These are phyloP conservation scores for Coccyzus lansbergi DNA, from an alignment of 2,797 vertebrate species.

Conservation along the genomic window DNA sequence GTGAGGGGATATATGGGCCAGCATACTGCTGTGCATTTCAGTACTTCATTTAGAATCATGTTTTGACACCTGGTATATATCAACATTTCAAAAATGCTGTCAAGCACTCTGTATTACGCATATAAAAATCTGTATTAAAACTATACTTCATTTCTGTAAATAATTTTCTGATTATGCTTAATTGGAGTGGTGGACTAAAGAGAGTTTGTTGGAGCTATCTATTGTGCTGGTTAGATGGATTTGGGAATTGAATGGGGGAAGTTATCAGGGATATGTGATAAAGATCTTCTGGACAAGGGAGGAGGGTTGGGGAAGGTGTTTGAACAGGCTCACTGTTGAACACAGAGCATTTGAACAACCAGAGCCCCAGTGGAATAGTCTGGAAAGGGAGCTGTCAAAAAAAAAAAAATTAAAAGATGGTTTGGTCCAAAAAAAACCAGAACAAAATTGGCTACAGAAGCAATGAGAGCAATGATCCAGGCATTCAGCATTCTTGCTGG, in stretches of 20 bases:
- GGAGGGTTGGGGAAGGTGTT: not conserved
- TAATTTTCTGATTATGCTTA: not conserved
- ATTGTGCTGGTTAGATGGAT: not conserved
- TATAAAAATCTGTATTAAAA: not conserved
- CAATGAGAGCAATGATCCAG: not conserved
- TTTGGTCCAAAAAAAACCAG: not conserved
- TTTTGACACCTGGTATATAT: not conserved
- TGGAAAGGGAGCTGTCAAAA: not conserved
- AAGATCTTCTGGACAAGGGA: not conserved
- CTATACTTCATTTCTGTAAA: not conserved
- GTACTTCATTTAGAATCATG: not conserved
- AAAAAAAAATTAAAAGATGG: not conserved
- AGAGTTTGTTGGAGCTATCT: not conserved
- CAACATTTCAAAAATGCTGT: not conserved
- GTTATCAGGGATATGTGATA: not conserved
- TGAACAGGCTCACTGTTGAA: not conserved
- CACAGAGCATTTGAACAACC: accelerated
- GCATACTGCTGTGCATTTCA: not conserved
- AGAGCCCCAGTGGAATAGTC: not conserved
- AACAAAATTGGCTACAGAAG: not conserved
- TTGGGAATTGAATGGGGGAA: not conserved
- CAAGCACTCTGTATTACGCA: not conserved
- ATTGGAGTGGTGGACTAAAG: not conserved
- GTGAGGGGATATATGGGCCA: not conserved
- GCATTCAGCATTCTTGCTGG: not conserved